Evolutionary conservation across 1,140 invertebrate genomes (phyloP), one percentile per base, ranked within the genome.

Genomic region (Chionoecetes opilio): DNA sequence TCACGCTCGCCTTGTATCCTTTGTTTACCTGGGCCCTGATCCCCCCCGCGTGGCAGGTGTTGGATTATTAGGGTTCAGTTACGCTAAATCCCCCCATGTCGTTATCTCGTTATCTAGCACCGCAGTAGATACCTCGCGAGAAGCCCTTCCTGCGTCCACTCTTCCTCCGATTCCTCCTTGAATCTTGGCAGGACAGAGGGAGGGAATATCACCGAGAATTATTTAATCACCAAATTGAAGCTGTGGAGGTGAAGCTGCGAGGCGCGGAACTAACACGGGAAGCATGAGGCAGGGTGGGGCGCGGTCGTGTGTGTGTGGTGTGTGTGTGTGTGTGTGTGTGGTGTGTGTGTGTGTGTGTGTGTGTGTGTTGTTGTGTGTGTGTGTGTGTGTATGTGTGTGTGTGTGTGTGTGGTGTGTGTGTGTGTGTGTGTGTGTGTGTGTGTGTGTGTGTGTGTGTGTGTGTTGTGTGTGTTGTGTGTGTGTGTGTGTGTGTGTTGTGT

Each of bases 141-240:
- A 75, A 11, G 63, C 63, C 63, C 21, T 75, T 75, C 63, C 21
- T n/a, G 63, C 21, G 11, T 75, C 63, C 63, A 75, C 26, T 75
- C 1, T 46, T 75, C 2, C 46, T 14, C 46, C 21, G 46, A n/a
- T n/a, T n/a, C n/a, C n/a, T 75, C 21, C 63, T 75, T 75, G 21
- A 75, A 14, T 46, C 41, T 75, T 8, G 63, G 63, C 11, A 26
- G 21, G 63, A 2, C n/a, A 26, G 3, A n/a, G 63, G 11, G 63
- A 8, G 21, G 21, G 63, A 14, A 46, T 14, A 46, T 14, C 41
- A 8, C 41, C 41, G 86, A 35, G 37, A 53, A 32, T 11, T 29
- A 84, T 37, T 75, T 91, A 35, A 91, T 75, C 46, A 21, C 53
- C 75, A 91, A 91, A 91, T 31, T 75, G 41, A 53, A 91, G n/a